Evolutionary conservation across 1,140 invertebrate genomes (phyloP).

Genomic region (Procambarus clarkii): DNA sequence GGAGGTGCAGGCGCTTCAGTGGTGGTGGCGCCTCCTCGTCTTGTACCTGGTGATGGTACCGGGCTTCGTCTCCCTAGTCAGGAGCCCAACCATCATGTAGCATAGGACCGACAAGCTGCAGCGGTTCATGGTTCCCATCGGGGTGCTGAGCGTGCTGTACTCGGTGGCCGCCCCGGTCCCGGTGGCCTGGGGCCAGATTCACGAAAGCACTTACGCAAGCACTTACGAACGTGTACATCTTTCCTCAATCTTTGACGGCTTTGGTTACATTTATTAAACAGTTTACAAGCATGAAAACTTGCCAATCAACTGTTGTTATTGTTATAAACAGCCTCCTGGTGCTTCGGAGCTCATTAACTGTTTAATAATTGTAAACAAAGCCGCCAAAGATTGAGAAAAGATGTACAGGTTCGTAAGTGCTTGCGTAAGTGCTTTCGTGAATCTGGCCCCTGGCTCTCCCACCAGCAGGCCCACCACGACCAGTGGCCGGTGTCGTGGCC

Average conservation of each 20-base stretch:
- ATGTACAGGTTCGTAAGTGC: too few relatives aligned
- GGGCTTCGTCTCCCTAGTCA: slow-evolving; percentile 76
- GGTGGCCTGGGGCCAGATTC: slow-evolving; percentile 86
- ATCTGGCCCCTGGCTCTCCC: slow-evolving; percentile 95
- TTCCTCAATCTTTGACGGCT: too few relatives aligned
- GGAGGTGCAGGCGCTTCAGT: slow-evolving; percentile 90
- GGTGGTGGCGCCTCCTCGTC: slow-evolving; percentile 91
- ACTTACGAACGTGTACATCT: too few relatives aligned
- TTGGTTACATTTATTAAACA: too few relatives aligned
- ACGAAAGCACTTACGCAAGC: too few relatives aligned
- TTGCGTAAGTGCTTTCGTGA: too few relatives aligned
- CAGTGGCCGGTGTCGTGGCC: slow-evolving; percentile 86
- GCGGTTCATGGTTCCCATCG: slow-evolving; percentile 77
- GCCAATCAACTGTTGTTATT: too few relatives aligned
- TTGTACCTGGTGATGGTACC: slow-evolving; percentile 95
- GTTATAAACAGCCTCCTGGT: too few relatives aligned
- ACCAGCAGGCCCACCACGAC: slow-evolving; percentile 84
- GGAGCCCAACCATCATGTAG: slow-evolving; percentile 75
- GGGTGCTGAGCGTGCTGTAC: slow-evolving; percentile 91
- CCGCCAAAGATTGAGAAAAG: too few relatives aligned
- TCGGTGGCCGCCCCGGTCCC: slow-evolving; percentile 96
- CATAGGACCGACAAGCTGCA: slow-evolving; percentile 76
- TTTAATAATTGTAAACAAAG: too few relatives aligned
- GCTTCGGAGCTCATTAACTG: too few relatives aligned
- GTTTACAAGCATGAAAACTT: too few relatives aligned